Base-by-base conservation (phyloP, 2,888 invertebrate genomes). In the Himalopsyche japonica region DNA sequence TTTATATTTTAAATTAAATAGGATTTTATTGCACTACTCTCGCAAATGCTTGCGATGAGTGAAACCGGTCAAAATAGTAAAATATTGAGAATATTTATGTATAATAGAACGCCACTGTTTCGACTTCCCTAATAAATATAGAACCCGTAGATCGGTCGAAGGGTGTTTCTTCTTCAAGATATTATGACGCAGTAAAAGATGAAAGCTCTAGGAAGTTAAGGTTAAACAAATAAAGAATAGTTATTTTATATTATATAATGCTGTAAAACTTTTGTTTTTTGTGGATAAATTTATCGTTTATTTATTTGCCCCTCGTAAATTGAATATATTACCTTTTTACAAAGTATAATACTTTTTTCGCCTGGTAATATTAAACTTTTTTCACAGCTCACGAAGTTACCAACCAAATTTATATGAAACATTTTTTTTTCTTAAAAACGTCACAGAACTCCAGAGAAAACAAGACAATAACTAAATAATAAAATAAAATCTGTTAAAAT, bases 261-360 rank as follows among this genome's bases (percentile, higher is more conserved):
- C 76, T 76, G 76, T 76, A 12, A 76, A 76, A 76, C 34, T 30
- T 30, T 76, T 76, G 76, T 76, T 76, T n/a, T 76, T 76, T 76
- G 30, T 24, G n/a, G 24, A 10, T 0, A 57, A 57, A 57, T 57
- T 57, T 24, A 57, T 57, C 57, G 57, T 20, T 57, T 57, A 57
- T 57, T 57, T 57, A 57, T 57, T 57, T 20, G 57, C 57, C 57
- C 3, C 57, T 57, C 57, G 57, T 57, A 57, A 57, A 57, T 57
- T 57, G 57, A 57, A 57, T 57, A 57, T 57, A 57, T 57, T 57
- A 57, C 57, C 10, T 8, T 8, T 24, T 8, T 20, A n/a, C n/a
- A 24, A 8, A 57, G 10, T 6, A 5, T 37, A 57, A 57, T 43
- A 43, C 43, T 43, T 15, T 15, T 3, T 43, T 10, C 37, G 8